Evolutionary conservation across 2,113 vertebrate genomes (phyloP), one percentile per base, ranked within the genome.

Genomic region (Piprites chloris): DNA sequence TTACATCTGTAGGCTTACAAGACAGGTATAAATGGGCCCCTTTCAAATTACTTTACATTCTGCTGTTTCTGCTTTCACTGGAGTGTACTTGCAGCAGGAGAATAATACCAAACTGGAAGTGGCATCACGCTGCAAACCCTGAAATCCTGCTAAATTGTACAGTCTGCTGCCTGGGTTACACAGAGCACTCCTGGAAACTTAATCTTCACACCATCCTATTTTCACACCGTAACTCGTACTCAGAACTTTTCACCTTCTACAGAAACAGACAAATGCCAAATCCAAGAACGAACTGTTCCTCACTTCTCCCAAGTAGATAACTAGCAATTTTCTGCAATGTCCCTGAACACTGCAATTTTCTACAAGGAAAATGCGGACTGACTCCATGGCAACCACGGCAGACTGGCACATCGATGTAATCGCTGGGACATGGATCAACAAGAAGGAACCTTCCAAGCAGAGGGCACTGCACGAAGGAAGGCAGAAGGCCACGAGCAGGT

Each of bases 241-340:
- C 67, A 80, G 81, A 94, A 68, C 69, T 90, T 84, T 73, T 90
- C 89, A 78, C 46, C 67, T 83, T 85, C 80, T 68, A 63, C 59
- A 80, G 72, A 87, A 94, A 66, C 78, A 87, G 50, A 46, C 71
- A 88, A 90, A 93, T 67, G 55, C 71, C 78, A 83, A 47, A 87
- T 74, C 59, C 56, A 67, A 90, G 92, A 89, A 96, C 17, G 4
- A 93, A 12, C 28, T 79, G 94, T 93, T 96, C 85, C 50, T 89
- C 62, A 32, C 59, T 95, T 87, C 72, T 41, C 81, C 62, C 77
- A 33, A 87, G 87, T 6, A 82, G 81, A 82, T 79, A 95, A 69
- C 91, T 56, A 96, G 85, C 93, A 96, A 94, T 96, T 96, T 96
- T 94, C 95, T 96, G 75, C 91, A 76, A 56, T 67, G 87, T 91